Conservation (phyloP, 2,113 vertebrate species). For the Toxostoma redivivum region DNA sequence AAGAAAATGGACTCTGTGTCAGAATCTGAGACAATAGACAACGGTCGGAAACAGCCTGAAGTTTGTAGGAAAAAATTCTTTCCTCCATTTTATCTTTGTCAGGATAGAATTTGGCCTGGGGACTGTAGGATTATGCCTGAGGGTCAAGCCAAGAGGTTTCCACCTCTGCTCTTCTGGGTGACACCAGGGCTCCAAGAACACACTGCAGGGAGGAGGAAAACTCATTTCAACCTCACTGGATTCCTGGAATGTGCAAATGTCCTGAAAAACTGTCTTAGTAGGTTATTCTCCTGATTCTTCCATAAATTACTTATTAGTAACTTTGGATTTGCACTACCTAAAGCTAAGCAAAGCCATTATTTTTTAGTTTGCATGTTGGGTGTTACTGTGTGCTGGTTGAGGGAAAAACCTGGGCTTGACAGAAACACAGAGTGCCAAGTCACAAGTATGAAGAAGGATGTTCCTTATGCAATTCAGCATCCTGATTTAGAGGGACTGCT, state of each 20-base stretch:
- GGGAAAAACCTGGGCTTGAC: background rate
- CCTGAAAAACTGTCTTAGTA: background rate
- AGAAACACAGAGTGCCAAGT: background rate
- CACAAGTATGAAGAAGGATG: background rate
- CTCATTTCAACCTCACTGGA: background rate
- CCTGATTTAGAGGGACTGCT: background rate
- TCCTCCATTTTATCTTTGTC: background rate
- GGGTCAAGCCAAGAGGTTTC: slow-evolving; percentile 9
- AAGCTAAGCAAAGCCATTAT: background rate
- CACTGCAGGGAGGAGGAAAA: background rate
- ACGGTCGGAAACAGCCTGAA: background rate
- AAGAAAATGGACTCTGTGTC: slow-evolving; percentile 39
- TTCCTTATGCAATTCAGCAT: background rate
- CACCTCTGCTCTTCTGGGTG: background rate
- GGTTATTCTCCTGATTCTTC: background rate
- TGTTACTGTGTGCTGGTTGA: background rate
- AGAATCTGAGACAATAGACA: slow-evolving; percentile 33
- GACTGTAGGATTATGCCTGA: background rate
- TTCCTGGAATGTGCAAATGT: background rate
- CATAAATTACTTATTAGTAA: background rate
- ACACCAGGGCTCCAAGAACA: background rate
- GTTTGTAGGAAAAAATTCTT: background rate
- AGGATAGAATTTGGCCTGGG: background rate
- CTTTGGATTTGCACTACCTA: background rate
- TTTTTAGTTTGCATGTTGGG: background rate